phyloP scores from a whole-genome alignment of 2,888 invertebrate genomes.

The Acronicta psi region DNA sequence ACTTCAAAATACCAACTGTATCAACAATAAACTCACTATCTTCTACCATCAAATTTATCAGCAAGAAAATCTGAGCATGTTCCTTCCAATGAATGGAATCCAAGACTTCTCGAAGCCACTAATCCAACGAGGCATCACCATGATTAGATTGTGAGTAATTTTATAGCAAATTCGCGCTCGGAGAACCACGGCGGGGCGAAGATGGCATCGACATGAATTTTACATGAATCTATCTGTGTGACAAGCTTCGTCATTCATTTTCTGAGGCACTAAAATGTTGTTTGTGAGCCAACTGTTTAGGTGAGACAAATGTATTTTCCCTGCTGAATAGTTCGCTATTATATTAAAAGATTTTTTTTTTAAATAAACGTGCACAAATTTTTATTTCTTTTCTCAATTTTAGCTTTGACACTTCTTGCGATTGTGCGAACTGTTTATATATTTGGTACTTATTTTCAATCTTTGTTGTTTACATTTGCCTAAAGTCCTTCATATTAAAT shows the following conservation, averaged over 20 bases:
- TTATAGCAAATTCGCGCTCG: conserved; percentile 78
- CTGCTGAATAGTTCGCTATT: background rate
- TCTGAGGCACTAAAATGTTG: conserved; percentile 66
- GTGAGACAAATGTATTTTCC: conserved; percentile 51
- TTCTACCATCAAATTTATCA: conserved; percentile 39
- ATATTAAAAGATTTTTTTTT: background rate
- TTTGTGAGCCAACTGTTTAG: conserved; percentile 56
- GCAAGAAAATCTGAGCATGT: conserved; percentile 51
- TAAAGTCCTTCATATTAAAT: no score
- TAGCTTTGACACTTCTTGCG: no score
- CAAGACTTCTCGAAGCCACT: conserved; percentile 55
- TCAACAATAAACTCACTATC: conserved; percentile 36
- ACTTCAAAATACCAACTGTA: conserved; percentile 27
- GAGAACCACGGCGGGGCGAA: conserved; percentile 64
- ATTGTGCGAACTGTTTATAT: no score
- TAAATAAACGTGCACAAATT: no score
- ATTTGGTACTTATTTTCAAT: no score
- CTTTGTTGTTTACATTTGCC: no score
- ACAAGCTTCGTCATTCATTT: conserved; percentile 79
- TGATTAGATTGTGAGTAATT: conserved; percentile 84
- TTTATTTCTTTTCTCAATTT: no score
- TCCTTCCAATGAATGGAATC: conserved; percentile 53
- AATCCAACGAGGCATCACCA: conserved; percentile 70
- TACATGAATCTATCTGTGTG: conserved; percentile 80
- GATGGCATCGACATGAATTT: conserved; percentile 79